Evolutionary conservation across 2,113 vertebrate species (phyloP), one percentile per base, ranked within the genome.

Genomic region (Chauna torquata): DNA sequence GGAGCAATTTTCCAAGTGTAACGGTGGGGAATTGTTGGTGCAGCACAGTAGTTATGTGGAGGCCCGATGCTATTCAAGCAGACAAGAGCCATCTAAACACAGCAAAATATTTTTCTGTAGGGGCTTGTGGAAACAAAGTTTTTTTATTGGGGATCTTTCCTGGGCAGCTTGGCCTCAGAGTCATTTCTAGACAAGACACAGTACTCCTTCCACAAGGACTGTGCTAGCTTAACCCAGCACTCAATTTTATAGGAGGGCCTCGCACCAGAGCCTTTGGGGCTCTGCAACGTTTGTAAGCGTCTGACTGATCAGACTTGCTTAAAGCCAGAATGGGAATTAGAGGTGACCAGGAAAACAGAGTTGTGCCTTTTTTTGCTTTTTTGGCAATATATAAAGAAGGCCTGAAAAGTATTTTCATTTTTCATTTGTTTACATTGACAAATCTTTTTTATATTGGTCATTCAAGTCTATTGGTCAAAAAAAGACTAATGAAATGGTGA

Each of bases 61-160:
- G 28, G 20, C 5, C 11, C 3, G 4, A 66, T 55, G 17, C 30
- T 86, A 11, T 27, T 45, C 0, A 0, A 70, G 61, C 18, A 83
- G 22, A 72, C 16, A 34, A 70, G 27, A 11, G 5, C 24, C 30
- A 68, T 58, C 20, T 65, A 78, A 81, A 70, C 7, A 68, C 3
- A 55, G 38, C 3, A 71, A 76, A 87, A 54, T 38, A 38, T 16
- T 82, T 58, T 92, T 65, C 50, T 17, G 30, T 15, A 34, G 24
- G 15, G 1, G 1, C 42, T 77, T 80, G 32, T 47, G 14, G 25
- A 88, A 64, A 38, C 2, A 32, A 8, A 2, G 0, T 8, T 6
- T 42, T 78, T 72, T 61, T 72, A 8, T 44, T 24, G 16, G 27
- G 38, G 4, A 44, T 30, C 49, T 40, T 86, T 81, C 55, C 50